These are phyloP conservation scores for Drosophila pallidifrons DNA, from an alignment of 1,140 invertebrate genomes.

Conservation along the genomic window DNA sequence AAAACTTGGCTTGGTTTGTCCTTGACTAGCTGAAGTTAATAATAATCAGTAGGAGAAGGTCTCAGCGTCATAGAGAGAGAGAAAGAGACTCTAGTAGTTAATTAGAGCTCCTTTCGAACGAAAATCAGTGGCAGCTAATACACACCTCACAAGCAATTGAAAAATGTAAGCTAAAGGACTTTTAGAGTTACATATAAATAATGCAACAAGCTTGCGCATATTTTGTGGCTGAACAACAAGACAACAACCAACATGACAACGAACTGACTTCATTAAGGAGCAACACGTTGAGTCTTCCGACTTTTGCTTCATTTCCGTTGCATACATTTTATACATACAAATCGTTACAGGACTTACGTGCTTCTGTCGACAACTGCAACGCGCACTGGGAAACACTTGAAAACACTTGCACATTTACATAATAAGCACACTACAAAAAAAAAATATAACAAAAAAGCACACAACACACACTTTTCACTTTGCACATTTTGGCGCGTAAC, in stretches of 20 bases:
- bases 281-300: slow-evolving; percentile 68
- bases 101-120: slow-evolving; percentile 52
- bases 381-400: background rate
- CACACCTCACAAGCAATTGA: slow-evolving; percentile 13
- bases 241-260: slow-evolving; percentile 32
- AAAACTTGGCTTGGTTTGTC: slow-evolving; percentile 29
- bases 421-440: slow-evolving; percentile 17
- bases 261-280: slow-evolving; percentile 60
- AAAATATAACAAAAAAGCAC: slow-evolving; percentile 8
- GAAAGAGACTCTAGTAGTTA: slow-evolving; percentile 38
- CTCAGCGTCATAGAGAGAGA: slow-evolving; percentile 46
- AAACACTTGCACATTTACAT: slow-evolving; percentile 21
- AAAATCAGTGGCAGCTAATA: slow-evolving; percentile 43
- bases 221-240: slow-evolving; percentile 50
- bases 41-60: slow-evolving; percentile 31
- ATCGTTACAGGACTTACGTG: slow-evolving; percentile 48
- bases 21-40: slow-evolving; percentile 46
- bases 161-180: slow-evolving; percentile 40
- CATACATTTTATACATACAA: slow-evolving; percentile 53
- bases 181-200: slow-evolving; percentile 45
- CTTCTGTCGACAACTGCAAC: slow-evolving; percentile 15
- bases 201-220: slow-evolving; percentile 67
- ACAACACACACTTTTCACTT: background rate
- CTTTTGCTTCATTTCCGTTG: slow-evolving; percentile 60
- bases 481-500: slow-evolving; percentile 12